Conservation (phyloP, 53 echinoderm and acorn worm species). For the Zoroaster sp. region DNA sequence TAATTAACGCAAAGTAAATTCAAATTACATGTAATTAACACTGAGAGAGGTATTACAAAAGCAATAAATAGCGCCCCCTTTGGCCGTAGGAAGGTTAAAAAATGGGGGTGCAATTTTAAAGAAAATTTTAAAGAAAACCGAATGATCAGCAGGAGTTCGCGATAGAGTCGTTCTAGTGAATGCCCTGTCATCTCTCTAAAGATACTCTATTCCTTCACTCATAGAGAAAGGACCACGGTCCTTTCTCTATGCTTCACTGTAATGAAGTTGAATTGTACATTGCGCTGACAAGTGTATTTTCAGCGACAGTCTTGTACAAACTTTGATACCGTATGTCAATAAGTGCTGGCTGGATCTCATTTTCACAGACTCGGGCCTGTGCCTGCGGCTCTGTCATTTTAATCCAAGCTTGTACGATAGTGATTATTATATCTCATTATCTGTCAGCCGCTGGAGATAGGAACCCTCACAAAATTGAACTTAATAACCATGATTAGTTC, state of each 20-base stretch:
- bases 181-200: not conserved
- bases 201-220: not conserved
- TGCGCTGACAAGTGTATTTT: not conserved
- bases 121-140: not conserved
- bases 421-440: slow-evolving; percentile 38
- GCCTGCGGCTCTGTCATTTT: not conserved
- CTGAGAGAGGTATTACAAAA: no score
- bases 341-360: not conserved
- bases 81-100: no score
- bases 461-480: not conserved
- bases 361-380: not conserved
- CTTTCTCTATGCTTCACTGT: not conserved
- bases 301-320: not conserved
- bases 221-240: no score
- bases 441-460: not conserved
- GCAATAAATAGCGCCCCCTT: no score
- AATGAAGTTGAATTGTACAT: not conserved
- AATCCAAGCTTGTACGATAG: not conserved
- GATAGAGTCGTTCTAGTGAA: not conserved
- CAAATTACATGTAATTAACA: no score
- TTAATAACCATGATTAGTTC: slow-evolving; percentile 3
- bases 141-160: not conserved
- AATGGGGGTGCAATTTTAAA: not conserved
- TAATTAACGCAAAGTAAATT: no score
- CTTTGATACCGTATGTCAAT: not conserved